Percentiles rank a stretch among this genome's conserved stretches.
Conservation (phyloP, 2,113 vertebrate genomes). For the Suncus etruscus region DNA sequence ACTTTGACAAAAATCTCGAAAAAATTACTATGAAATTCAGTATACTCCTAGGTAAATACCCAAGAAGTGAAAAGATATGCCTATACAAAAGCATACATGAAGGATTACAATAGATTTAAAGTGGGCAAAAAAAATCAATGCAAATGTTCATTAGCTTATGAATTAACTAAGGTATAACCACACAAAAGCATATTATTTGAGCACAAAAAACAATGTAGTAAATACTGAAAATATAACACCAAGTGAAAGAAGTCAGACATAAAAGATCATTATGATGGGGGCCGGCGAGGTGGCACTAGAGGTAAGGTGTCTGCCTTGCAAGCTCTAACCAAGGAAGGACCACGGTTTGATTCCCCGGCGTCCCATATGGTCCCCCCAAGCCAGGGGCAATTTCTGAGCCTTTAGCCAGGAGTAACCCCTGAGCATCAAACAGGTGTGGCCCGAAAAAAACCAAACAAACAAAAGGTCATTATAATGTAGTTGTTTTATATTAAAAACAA, state of each 20-base stretch:
- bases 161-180: not conserved
- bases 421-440: too few relatives aligned
- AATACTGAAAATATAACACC: conserved; percentile 21
- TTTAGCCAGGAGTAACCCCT: too few relatives aligned
- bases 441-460: conserved; percentile 51
- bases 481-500: conserved; percentile 42
- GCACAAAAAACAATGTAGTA: conserved; percentile 49
- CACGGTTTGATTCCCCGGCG: too few relatives aligned
- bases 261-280: not conserved
- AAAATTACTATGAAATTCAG: not conserved
- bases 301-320: too few relatives aligned
- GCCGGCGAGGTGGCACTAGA: too few relatives aligned
- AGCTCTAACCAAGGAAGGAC: too few relatives aligned
- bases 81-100: not conserved
- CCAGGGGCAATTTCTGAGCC: too few relatives aligned
- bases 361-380: too few relatives aligned
- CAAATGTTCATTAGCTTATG: not conserved
- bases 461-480: not conserved
- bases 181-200: not conserved
- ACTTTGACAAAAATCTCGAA: conserved; percentile 13
- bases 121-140: not conserved
- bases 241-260: conserved; percentile 44
- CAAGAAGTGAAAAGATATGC: conserved; percentile 5
- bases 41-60: conserved; percentile 17
- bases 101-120: not conserved